phyloP scores from a whole-genome alignment of 2,888 invertebrate species.

The Diplolepis rosae region DNA sequence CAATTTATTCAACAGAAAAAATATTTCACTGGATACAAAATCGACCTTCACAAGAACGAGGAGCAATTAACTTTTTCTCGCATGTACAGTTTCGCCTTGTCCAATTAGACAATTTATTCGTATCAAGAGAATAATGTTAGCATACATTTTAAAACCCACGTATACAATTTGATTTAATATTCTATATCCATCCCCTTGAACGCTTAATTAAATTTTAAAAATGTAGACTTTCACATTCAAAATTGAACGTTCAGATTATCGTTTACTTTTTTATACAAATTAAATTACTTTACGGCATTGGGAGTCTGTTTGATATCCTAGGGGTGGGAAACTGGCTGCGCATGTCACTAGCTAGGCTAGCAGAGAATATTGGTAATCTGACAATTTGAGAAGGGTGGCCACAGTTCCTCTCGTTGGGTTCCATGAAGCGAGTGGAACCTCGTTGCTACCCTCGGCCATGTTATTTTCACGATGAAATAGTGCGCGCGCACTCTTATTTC shows the following conservation, averaged over 20 bases:
- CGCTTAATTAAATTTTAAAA: neutral
- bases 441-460: neutral
- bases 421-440: neutral
- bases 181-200: neutral
- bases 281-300: slow-evolving; percentile 5
- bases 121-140: neutral
- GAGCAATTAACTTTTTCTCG: neutral
- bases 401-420: slow-evolving; percentile 18
- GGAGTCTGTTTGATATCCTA: neutral
- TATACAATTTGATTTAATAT: neutral
- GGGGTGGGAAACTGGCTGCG: slow-evolving; percentile 7
- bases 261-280: neutral
- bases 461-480: slow-evolving; percentile 6
- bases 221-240: neutral
- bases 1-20: neutral
- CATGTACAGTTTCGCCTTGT: neutral
- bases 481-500: slow-evolving; percentile 31
- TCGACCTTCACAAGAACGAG: neutral
- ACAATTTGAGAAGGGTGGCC: slow-evolving; percentile 12
- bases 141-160: too few species aligned
- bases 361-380: slow-evolving; percentile 6
- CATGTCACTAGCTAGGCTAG: slow-evolving; percentile 18
- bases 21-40: neutral
- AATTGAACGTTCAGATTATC: neutral
- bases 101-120: neutral